Evolutionary conservation across 2,888 invertebrate genomes (phyloP).

Genomic region (Plebejus anna): DNA sequence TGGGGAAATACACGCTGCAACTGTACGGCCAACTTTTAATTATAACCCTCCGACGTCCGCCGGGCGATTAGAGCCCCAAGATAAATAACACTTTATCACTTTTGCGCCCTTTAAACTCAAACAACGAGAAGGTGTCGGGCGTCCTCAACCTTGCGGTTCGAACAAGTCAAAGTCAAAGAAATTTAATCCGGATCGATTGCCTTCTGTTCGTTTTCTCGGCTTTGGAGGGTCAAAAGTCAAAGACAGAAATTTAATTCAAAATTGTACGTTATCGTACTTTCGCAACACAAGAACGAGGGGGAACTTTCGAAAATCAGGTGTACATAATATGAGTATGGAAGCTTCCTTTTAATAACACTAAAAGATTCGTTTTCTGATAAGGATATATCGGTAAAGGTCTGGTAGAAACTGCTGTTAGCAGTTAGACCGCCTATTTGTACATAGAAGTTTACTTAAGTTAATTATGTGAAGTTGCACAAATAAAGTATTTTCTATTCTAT

Average conservation of each 20-base stretch:
- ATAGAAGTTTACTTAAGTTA: too few species aligned
- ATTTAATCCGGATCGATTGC: background rate
- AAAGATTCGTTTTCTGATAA: background rate
- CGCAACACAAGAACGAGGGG: background rate
- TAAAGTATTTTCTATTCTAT: too few species aligned
- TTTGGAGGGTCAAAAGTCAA: background rate
- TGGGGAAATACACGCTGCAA: constrained; percentile 69
- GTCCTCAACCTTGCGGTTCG: background rate
- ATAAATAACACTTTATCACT: constrained; percentile 21
- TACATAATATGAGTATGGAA: background rate
- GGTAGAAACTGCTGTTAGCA: too few species aligned
- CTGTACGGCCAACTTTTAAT: constrained; percentile 68
- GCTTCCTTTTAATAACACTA: background rate
- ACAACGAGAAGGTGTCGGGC: constrained; percentile 3
- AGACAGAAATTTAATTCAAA: background rate
- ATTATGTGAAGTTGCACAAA: too few species aligned
- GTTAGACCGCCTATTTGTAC: too few species aligned
- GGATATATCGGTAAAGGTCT: too few species aligned
- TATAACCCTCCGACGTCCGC: constrained; percentile 55
- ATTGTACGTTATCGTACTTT: background rate
- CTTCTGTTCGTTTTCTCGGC: background rate
- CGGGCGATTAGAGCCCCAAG: constrained; percentile 15
- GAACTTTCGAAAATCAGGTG: background rate
- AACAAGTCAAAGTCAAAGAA: constrained; percentile 10
- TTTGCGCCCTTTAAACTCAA: constrained; percentile 12